Percentiles rank a stretch among this genome's conserved stretches.
phyloP scores from a whole-genome alignment of 2,888 invertebrate species.

The Tenthredo scrophulariae region DNA sequence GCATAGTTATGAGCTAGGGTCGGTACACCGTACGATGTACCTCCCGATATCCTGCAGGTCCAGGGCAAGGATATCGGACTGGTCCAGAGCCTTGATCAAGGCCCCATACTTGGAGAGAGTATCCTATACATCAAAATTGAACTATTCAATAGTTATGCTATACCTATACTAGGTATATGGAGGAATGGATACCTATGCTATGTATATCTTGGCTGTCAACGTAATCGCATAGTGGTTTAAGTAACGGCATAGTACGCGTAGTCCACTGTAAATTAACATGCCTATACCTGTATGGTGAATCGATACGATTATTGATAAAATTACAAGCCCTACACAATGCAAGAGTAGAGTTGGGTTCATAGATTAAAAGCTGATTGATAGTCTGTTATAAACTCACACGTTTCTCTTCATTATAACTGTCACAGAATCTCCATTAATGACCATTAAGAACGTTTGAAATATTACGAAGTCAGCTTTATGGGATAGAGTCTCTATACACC shows the following conservation, averaged over 20 bases:
- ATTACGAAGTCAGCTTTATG: neutral
- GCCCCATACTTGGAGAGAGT: neutral
- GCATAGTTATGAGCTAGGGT: neutral
- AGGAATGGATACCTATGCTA: neutral
- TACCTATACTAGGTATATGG: neutral
- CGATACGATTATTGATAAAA: constrained; percentile 9
- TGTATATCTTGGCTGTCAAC: neutral
- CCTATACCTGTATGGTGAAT: neutral
- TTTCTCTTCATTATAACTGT: neutral
- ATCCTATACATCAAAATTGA: neutral
- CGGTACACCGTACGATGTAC: neutral
- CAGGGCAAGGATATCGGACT: neutral
- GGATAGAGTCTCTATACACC: neutral
- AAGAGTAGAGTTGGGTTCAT: neutral
- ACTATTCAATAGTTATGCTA: neutral
- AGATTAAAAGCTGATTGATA: neutral
- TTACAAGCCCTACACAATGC: neutral
- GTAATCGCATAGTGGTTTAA: neutral
- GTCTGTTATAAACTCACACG: neutral
- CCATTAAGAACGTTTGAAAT: neutral
- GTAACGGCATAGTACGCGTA: neutral
- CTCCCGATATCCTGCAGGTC: neutral
- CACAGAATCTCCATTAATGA: neutral
- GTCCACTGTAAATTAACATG: neutral
- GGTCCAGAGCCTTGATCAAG: neutral